Conservation (phyloP, 2,113 vertebrate species). For the Petrocephalus microphthalmus region DNA sequence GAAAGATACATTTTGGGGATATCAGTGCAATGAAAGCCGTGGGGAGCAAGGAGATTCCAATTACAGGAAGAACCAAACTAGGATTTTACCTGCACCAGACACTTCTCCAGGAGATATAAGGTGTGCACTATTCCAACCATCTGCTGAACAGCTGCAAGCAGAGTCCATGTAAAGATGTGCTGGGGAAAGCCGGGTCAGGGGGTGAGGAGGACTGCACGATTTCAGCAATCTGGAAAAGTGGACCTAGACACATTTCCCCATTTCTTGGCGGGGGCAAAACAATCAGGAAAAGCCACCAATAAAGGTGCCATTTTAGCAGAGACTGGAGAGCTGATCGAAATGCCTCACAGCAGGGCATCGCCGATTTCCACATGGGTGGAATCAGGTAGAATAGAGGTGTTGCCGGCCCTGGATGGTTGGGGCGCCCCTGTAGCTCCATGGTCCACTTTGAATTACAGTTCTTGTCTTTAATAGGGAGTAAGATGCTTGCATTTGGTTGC, state of each 20-base stretch:
- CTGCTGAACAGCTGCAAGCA: neutral
- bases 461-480: no score
- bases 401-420: no score
- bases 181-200: neutral
- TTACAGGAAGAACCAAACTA: neutral
- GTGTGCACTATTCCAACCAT: neutral
- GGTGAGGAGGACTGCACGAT: neutral
- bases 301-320: neutral
- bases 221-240: neutral
- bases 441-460: no score
- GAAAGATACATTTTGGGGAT: neutral
- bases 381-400: no score
- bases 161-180: neutral
- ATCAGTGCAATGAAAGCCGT: no score
- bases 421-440: no score
- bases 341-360: no score
- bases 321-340: neutral
- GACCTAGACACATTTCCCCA: no score
- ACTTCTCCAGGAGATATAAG: neutral
- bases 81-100: neutral
- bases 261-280: neutral
- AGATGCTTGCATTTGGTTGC: no score
- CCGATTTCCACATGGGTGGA: no score
- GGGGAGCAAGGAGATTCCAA: neutral
- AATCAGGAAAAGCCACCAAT: neutral